phyloP scores from a whole-genome alignment of 2,797 vertebrate genomes.

The Chelmon rostratus region DNA sequence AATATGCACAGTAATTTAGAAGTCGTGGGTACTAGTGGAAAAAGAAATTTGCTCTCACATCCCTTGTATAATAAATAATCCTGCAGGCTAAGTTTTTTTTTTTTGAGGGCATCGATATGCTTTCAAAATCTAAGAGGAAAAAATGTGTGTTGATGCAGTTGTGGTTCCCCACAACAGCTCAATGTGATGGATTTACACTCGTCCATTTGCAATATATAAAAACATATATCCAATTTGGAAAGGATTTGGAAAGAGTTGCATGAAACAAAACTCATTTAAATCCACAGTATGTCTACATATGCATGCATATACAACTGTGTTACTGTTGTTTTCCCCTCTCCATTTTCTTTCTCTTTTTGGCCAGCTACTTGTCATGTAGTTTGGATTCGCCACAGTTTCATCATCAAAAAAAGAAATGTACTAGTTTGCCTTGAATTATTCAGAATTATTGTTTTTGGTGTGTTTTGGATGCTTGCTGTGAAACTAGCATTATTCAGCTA shows the following conservation, averaged over 20 bases:
- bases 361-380: background rate
- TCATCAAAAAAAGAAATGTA: slow-evolving; percentile 3
- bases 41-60: background rate
- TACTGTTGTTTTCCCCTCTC: background rate
- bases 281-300: background rate
- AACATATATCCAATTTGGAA: slow-evolving; percentile 6
- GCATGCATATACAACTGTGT: background rate
- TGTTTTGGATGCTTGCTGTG: slow-evolving; percentile 8
- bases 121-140: background rate
- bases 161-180: background rate
- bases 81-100: background rate
- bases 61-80: background rate
- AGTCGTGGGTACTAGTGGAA: background rate
- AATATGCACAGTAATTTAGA: background rate
- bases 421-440: slow-evolving; percentile 8
- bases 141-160: background rate
- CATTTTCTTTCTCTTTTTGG: background rate
- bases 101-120: background rate
- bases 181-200: slow-evolving; percentile 8
- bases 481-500: slow-evolving; percentile 26
- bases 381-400: background rate
- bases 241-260: slow-evolving; percentile 5
- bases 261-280: slow-evolving; percentile 3
- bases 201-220: background rate
- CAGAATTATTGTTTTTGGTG: slow-evolving; percentile 19